These are phyloP conservation scores for Machaerirhynchus nigripectus DNA, from an alignment of 2,113 vertebrate genomes.

Conservation along the genomic window DNA sequence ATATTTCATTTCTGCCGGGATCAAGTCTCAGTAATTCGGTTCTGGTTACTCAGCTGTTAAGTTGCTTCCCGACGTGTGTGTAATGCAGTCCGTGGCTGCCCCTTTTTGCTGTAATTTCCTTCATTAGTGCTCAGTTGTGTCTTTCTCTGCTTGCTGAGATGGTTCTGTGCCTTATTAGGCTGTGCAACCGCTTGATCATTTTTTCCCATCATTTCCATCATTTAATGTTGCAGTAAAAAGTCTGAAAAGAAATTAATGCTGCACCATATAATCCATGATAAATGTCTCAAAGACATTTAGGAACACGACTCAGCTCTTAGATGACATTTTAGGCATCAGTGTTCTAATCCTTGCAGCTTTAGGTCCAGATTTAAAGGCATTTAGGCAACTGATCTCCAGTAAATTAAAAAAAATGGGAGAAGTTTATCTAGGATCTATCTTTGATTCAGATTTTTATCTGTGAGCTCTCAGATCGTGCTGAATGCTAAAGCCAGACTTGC, in stretches of 20 bases:
- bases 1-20: background rate
- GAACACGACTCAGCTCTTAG: background rate
- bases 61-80: background rate
- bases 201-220: background rate
- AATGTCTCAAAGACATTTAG: background rate
- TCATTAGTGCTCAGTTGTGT: background rate
- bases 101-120: background rate
- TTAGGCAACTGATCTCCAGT: background rate
- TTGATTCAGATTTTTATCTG: background rate
- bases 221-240: background rate
- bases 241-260: background rate
- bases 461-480: background rate
- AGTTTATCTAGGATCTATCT: background rate
- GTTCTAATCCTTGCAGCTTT: background rate
- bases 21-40: background rate
- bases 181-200: background rate
- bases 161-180: background rate
- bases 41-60: background rate
- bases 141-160: background rate
- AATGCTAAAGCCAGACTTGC: background rate
- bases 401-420: background rate
- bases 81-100: background rate
- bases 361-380: background rate
- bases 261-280: fast-evolving
- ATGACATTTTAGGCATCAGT: background rate